Conservation (phyloP, 2,888 invertebrate genomes). For the Megastigmus dorsalis region DNA sequence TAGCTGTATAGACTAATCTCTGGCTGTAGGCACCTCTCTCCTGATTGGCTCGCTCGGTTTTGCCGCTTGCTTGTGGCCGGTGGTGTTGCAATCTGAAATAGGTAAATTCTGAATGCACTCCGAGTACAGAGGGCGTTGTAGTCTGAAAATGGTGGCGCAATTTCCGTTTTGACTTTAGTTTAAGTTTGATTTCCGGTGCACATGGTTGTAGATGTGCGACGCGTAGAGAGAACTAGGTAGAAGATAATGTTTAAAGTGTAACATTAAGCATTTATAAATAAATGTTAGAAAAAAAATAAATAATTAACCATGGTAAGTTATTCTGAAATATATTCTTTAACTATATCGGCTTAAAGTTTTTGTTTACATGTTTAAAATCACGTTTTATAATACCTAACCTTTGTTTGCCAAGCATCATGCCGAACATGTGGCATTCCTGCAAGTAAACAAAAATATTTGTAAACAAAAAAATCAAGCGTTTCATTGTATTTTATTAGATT, state of each 20-base stretch:
- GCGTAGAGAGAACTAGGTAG: no score
- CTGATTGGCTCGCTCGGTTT: no score
- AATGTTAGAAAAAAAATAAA: not conserved
- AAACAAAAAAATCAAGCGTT: not conserved
- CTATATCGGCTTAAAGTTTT: not conserved
- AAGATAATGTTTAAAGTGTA: constrained; percentile 3
- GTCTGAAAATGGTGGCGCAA: not conserved
- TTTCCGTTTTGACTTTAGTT: constrained; percentile 1
- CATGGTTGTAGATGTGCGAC: constrained; percentile 7
- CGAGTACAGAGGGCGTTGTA: no score
- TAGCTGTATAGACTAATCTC: no score
- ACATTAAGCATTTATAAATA: not conserved
- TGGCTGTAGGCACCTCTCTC: no score
- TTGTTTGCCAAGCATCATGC: not conserved
- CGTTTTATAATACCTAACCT: constrained; percentile 35
- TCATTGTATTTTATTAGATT: constrained; percentile 3
- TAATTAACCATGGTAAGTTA: constrained; percentile 38
- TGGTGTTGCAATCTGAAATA: no score
- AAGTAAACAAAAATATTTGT: not conserved
- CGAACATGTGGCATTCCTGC: constrained; percentile 18
- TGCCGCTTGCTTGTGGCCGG: no score
- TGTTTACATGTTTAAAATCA: not conserved
- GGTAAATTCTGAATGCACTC: no score
- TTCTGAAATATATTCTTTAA: not conserved
- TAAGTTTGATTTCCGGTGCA: constrained; percentile 34